phyloP scores from a whole-genome alignment of 2,797 vertebrate genomes.

The Calcarius lapponicus region DNA sequence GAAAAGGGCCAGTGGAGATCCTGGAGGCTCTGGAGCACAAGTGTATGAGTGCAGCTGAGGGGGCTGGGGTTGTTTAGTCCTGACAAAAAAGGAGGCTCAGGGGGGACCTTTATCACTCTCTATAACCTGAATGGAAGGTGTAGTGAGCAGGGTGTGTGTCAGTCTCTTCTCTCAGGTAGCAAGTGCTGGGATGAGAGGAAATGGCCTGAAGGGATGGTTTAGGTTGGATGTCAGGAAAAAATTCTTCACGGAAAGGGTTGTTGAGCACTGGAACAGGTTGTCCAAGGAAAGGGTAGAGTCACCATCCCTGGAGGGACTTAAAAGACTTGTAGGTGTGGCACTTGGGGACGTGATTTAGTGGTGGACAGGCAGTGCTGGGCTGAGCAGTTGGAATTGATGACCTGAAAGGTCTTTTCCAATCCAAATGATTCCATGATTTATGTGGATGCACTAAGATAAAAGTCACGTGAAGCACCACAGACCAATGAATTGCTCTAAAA shows the following conservation, averaged over 20 bases:
- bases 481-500: background rate
- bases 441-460: background rate
- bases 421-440: background rate
- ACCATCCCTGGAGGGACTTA: background rate
- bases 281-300: background rate
- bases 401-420: background rate
- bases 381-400: background rate
- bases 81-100: background rate
- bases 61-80: background rate
- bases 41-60: background rate
- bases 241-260: fast-evolving
- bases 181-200: background rate
- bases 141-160: fast-evolving
- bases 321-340: background rate
- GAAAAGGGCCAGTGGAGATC: background rate
- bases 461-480: background rate
- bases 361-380: no score
- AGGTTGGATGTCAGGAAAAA: background rate
- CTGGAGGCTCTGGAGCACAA: background rate
- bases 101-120: background rate
- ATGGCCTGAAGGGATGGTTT: background rate
- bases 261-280: background rate
- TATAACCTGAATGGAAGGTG: background rate
- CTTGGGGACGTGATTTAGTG: background rate
- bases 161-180: background rate